These are phyloP conservation scores for Vulpes lagopus DNA, from an alignment of 2,113 vertebrate species.

Conservation along the genomic window DNA sequence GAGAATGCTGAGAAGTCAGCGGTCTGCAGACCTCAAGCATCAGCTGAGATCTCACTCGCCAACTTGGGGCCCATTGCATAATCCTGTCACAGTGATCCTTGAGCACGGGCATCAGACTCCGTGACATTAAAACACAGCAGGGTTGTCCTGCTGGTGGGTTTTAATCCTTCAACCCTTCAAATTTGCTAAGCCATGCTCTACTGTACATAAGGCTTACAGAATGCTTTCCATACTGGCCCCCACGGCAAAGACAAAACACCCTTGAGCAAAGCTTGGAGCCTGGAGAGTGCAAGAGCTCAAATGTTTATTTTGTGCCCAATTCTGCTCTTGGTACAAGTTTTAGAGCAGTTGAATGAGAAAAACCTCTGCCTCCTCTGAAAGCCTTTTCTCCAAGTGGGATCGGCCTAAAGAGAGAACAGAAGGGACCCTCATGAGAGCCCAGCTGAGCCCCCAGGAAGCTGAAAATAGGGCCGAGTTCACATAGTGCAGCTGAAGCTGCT, in stretches of 20 bases:
- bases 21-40: background rate
- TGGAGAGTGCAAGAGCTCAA: too few species aligned
- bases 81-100: background rate
- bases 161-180: background rate
- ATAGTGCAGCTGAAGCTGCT: fast-evolving
- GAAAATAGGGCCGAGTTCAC: background rate
- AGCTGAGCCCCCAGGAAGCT: background rate
- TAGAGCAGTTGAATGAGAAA: fast-evolving
- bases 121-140: background rate
- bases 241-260: background rate
- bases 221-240: background rate
- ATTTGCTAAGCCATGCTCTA: fast-evolving
- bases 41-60: background rate
- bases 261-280: fast-evolving
- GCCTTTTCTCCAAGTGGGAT: background rate
- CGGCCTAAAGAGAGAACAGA: background rate
- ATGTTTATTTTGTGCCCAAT: fast-evolving
- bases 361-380: background rate
- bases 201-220: background rate
- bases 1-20: fast-evolving
- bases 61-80: background rate
- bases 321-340: fast-evolving
- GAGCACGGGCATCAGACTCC: fast-evolving
- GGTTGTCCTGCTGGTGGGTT: background rate
- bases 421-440: fast-evolving